A percentile compares a stretch with the other conserved stretches of the same genome.
Evolutionary conservation across 2,888 invertebrate species (phyloP).

Genomic region (Thereva unica): DNA sequence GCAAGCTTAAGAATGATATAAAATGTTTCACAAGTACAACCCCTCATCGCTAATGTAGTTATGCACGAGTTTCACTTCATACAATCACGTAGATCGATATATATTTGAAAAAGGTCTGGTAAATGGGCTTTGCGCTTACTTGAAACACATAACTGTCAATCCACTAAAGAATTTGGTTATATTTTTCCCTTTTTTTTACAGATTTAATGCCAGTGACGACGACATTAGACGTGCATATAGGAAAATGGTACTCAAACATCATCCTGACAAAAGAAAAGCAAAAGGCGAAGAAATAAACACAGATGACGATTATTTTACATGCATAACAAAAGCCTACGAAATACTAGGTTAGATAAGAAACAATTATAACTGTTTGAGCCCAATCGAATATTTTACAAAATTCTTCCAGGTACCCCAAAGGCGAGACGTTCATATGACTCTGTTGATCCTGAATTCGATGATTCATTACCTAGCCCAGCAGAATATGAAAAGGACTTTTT

Average conservation of each 20-base stretch:
- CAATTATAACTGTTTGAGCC: background rate
- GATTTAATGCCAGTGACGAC: slow-evolving; percentile 86
- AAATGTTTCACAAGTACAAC: no score
- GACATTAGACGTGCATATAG: slow-evolving; percentile 93
- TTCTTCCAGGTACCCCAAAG: slow-evolving; percentile 67
- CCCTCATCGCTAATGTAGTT: no score
- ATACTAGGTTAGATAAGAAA: slow-evolving; percentile 67
- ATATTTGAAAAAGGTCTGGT: no score
- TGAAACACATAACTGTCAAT: no score
- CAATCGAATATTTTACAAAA: background rate
- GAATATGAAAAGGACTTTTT: slow-evolving; percentile 83
- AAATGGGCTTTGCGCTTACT: no score
- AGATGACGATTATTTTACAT: slow-evolving; percentile 97
- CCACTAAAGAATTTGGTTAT: no score
- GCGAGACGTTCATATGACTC: slow-evolving; percentile 94
- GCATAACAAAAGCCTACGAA: slow-evolving; percentile 97
- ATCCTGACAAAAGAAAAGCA: slow-evolving; percentile 96
- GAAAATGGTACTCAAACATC: slow-evolving; percentile 88
- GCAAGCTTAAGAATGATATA: no score
- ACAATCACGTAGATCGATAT: no score
- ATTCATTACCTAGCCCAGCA: slow-evolving; percentile 75
- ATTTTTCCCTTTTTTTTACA: slow-evolving; percentile 51
- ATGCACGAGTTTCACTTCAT: no score
- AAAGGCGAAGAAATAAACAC: slow-evolving; percentile 83
- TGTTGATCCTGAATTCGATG: slow-evolving; percentile 92